These are phyloP conservation scores for Plotosus lineatus DNA, from an alignment of 2,113 vertebrate genomes.

Conservation along the genomic window DNA sequence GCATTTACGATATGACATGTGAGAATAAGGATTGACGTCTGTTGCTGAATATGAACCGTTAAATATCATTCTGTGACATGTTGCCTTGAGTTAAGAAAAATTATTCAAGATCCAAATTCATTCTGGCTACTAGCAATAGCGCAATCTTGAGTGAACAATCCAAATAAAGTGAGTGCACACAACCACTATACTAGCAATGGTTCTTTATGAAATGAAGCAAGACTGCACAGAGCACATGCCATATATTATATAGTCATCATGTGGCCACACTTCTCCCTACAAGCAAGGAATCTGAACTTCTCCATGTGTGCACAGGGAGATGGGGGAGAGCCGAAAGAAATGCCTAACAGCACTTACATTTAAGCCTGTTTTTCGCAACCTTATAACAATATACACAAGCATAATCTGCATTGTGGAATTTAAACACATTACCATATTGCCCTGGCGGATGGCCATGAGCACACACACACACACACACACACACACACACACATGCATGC, in stretches of 20 bases:
- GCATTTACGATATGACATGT: background rate
- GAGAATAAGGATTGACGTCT: background rate
- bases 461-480: slow-evolving; percentile 26
- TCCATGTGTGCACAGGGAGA: slow-evolving; percentile 62
- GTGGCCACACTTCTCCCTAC: slow-evolving; percentile 73
- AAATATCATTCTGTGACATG: background rate
- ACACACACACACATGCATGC: background rate
- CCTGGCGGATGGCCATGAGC: slow-evolving; percentile 48
- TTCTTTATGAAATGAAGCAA: slow-evolving; percentile 73
- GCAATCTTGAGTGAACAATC: slow-evolving; percentile 71
- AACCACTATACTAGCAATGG: too few relatives aligned
- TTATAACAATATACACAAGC: slow-evolving; percentile 44
- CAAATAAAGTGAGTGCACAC: slow-evolving; percentile 58
- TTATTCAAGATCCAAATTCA: slow-evolving; percentile 63
- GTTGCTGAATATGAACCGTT: background rate
- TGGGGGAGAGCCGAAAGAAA: slow-evolving; percentile 54
- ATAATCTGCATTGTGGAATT: slow-evolving; percentile 55
- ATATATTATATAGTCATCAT: slow-evolving; percentile 76
- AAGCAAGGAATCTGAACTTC: slow-evolving; percentile 74
- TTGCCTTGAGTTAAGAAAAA: slow-evolving; percentile 61
- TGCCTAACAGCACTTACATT: slow-evolving; percentile 66
- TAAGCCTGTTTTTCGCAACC: slow-evolving; percentile 59
- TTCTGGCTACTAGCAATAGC: slow-evolving; percentile 65
- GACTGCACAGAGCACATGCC: slow-evolving; percentile 77
- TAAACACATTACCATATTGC: slow-evolving; percentile 54